Evolutionary conservation across 2,797 vertebrate genomes (phyloP), one percentile per base, ranked within the genome.

Genomic region (Eulemur rubriventer): DNA sequence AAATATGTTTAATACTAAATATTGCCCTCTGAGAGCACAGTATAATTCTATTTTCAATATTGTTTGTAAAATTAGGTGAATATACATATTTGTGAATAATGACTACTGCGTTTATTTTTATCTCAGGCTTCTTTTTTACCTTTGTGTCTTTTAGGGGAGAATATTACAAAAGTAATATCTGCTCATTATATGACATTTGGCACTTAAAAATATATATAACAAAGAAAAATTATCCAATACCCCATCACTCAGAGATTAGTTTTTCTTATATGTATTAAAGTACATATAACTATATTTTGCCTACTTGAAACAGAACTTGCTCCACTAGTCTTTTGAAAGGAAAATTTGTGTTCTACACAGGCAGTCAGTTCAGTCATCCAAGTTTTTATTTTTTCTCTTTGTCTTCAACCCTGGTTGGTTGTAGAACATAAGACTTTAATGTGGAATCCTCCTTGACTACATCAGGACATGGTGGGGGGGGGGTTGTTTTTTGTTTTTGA

Each of bases 1-100:
- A 6, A 89, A 10, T 80, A 84, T 7, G 17, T 75, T 67, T 83
- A 76, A 67, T 89, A 7, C 50, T 95, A 46, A 89, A 50, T 92
- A 24, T 69, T 81, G 43, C 13, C 18, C 41, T 41, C 46, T 92
- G 35, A 9, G 18, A 46, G 10, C 78, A 33, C 6, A 78, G 65
- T 92, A 16, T 86, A 83, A 69, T 81, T 78, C 46, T 88, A 7
- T 48, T 80, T 50, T 59, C 46, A 95, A 28, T 81, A 35, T 76
- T 67, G 1, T 89, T 67, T 46, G 1, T 85, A 91, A 94, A 94
- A 92, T 18, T 69, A 38, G 38, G 12, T 91, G 33, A 95, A 83
- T 67, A 48, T 94, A 50, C 59, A 91, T 76, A 50, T n/a, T 95
- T 93, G 26, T 93, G 89, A 91, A 80, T 89, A 80, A 89, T 80